Evolutionary conservation across 1,140 invertebrate genomes (phyloP).

Genomic region (Choristoneura fumiferana): DNA sequence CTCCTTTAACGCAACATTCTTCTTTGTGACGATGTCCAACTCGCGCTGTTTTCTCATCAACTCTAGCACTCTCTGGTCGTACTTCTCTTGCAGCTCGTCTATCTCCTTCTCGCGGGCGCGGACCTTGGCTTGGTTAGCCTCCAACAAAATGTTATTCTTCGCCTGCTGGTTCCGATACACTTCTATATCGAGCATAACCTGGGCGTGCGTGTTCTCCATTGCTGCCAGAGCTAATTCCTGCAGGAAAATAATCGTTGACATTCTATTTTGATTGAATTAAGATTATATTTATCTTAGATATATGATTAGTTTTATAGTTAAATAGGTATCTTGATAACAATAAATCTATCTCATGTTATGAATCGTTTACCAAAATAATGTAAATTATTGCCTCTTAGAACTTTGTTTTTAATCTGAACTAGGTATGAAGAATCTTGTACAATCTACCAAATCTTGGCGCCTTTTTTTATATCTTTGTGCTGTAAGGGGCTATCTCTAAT

Average conservation of each 20-base stretch:
- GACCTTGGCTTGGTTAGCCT: conserved; percentile 62
- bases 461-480: too few relatives aligned
- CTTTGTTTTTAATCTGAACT: too few relatives aligned
- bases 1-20: conserved; percentile 77
- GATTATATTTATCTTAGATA: too few relatives aligned
- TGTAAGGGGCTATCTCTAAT: too few relatives aligned
- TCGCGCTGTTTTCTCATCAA: conserved; percentile 78
- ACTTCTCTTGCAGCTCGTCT: conserved; percentile 72
- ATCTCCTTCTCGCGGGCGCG: conserved; percentile 68
- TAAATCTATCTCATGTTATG: too few relatives aligned
- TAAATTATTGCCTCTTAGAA: too few relatives aligned
- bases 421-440: too few relatives aligned
- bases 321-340: too few relatives aligned
- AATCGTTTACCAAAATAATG: too few relatives aligned
- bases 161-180: conserved; percentile 69
- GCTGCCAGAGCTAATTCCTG: conserved; percentile 81
- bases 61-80: conserved; percentile 70
- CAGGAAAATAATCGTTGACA: conserved; percentile 14
- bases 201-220: conserved; percentile 82
- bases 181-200: conserved; percentile 81
- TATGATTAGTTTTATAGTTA: too few relatives aligned
- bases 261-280: too few relatives aligned
- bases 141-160: conserved; percentile 63
- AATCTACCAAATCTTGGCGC: too few relatives aligned
- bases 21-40: conserved; percentile 77